phyloP scores from a whole-genome alignment of 2,888 invertebrate species.

The Malthinus seriepunctatus region DNA sequence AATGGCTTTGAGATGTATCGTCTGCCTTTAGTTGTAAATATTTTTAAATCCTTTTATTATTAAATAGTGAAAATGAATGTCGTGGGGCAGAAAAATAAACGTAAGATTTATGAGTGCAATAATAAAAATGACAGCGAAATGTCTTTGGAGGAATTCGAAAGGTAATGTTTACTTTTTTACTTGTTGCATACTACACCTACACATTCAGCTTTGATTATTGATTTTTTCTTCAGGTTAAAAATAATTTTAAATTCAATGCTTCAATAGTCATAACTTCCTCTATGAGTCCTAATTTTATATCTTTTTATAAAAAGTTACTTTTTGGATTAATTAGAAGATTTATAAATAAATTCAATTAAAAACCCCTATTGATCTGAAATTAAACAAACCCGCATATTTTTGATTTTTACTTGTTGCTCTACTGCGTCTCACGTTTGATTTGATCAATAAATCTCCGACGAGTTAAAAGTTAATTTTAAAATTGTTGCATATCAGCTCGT shows the following conservation, averaged over 20 bases:
- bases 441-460: slow-evolving; percentile 18
- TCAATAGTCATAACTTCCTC: no score
- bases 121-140: slow-evolving; percentile 28
- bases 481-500: not conserved
- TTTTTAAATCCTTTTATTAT: not conserved
- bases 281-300: not conserved
- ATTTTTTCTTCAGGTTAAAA: not conserved
- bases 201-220: not conserved
- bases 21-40: no score
- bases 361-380: not conserved
- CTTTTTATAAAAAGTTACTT: not conserved
- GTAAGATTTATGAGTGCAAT: slow-evolving; percentile 19
- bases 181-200: slow-evolving; percentile 22
- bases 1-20: no score
- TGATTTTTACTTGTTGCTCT: slow-evolving; percentile 8
- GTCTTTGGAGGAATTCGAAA: slow-evolving; percentile 31
- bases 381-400: slow-evolving; percentile 17
- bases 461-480: no score
- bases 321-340: not conserved
- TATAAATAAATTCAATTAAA: not conserved
- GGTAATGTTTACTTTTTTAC: slow-evolving; percentile 23
- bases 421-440: not conserved
- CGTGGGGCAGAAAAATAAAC: slow-evolving; percentile 8
- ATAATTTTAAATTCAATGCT: not conserved
- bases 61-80: slow-evolving; percentile 12